A percentile compares a stretch with the other conserved stretches of the same genome.
Evolutionary conservation across 1,140 invertebrate species (phyloP).

Genomic region (Heliconius nattereri): DNA sequence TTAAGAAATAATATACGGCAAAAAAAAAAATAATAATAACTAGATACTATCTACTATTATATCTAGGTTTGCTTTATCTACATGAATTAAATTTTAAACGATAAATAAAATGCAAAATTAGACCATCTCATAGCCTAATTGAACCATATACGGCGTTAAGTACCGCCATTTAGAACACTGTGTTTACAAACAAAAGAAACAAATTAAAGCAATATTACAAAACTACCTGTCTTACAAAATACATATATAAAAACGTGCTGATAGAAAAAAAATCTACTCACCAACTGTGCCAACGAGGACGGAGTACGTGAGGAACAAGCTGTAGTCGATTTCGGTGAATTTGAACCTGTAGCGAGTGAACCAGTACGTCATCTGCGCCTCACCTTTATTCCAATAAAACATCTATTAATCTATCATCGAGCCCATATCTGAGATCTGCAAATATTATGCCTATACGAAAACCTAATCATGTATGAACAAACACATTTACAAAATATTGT

Average conservation of each 20-base stretch:
- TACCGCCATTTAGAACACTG: no score
- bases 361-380: slow-evolving; percentile 79
- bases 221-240: no score
- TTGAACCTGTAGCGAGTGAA: slow-evolving; percentile 79
- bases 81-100: no score
- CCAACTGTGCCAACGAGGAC: slow-evolving; percentile 74
- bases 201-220: no score
- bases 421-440: slow-evolving; percentile 56
- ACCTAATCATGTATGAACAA: neutral
- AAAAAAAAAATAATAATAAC: no score
- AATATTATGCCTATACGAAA: slow-evolving; percentile 53
- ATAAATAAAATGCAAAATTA: no score
- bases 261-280: slow-evolving; percentile 50
- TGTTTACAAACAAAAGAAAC: no score
- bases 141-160: no score
- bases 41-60: no score
- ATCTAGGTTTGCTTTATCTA: no score
- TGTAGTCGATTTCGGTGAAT: slow-evolving; percentile 80
- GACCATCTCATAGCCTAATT: no score
- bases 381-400: slow-evolving; percentile 74
- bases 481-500: neutral
- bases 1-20: no score
- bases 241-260: neutral
- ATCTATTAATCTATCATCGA: slow-evolving; percentile 62
- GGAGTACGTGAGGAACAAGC: slow-evolving; percentile 77